phyloP scores from a whole-genome alignment of 2,888 invertebrate genomes.

The Drosophila helvetica region DNA sequence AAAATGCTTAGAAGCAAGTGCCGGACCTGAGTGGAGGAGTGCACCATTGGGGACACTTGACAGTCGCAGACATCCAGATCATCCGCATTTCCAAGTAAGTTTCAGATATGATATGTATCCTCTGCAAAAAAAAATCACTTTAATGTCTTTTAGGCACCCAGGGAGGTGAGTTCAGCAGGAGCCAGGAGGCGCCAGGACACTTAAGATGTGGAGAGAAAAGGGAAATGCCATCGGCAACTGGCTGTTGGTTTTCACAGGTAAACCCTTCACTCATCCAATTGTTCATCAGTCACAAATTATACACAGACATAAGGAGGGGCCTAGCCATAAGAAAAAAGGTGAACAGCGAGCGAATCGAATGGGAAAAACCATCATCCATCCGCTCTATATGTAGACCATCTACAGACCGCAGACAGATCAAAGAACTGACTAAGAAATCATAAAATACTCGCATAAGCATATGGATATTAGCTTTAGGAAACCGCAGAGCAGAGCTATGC shows the following conservation, averaged over 20 bases:
- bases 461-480: neutral
- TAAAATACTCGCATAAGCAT: neutral
- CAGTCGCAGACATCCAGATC: neutral
- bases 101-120: too few relatives aligned
- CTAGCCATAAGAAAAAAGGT: conserved; percentile 23
- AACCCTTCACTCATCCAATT: conserved; percentile 43
- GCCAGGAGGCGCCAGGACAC: conserved; percentile 7
- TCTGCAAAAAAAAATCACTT: neutral
- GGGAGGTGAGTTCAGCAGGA: conserved; percentile 17
- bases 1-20: conserved; percentile 24
- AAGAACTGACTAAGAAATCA: neutral
- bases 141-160: neutral
- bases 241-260: conserved; percentile 81
- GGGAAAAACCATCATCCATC: conserved; percentile 13
- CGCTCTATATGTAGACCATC: too few relatives aligned
- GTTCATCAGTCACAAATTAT: neutral
- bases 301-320: neutral
- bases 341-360: conserved; percentile 15
- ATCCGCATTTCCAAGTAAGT: conserved; percentile 1
- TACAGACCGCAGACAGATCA: conserved; percentile 22
- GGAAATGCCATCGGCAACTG: conserved; percentile 62
- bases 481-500: neutral
- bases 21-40: conserved; percentile 14
- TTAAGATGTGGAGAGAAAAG: conserved; percentile 55
- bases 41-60: neutral